Percentiles rank a stretch among this genome's conserved stretches.
phyloP scores from a whole-genome alignment of 1,140 invertebrate species.

The Eumeta japonica region DNA sequence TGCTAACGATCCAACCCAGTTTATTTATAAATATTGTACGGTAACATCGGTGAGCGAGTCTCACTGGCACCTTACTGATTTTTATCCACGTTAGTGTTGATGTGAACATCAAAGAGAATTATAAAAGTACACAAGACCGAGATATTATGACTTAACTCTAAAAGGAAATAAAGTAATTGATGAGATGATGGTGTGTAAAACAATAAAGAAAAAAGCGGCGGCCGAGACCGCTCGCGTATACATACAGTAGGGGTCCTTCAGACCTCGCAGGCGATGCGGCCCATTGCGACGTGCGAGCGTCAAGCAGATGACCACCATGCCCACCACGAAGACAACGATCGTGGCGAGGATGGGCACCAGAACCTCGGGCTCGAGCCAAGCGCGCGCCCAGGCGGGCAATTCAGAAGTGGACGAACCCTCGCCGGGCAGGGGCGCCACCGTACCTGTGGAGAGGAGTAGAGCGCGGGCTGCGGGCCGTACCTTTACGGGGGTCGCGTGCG shows the following conservation, averaged over 20 bases:
- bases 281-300: constrained; percentile 75
- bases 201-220: constrained; percentile 41
- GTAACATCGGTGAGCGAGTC: too few species aligned
- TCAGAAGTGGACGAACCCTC: constrained; percentile 59
- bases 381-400: constrained; percentile 76
- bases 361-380: constrained; percentile 84
- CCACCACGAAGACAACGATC: constrained; percentile 82
- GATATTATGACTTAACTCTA: neutral
- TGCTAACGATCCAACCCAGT: too few species aligned
- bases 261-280: constrained; percentile 79
- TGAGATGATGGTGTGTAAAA: constrained; percentile 22
- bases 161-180: constrained; percentile 4
- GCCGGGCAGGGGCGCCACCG: constrained; percentile 73
- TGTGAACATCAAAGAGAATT: too few species aligned
- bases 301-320: constrained; percentile 85
- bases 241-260: constrained; percentile 66
- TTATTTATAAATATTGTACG: too few species aligned
- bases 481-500: constrained; percentile 79
- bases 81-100: too few species aligned
- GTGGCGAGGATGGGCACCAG: constrained; percentile 82
- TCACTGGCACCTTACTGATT: too few species aligned
- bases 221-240: constrained; percentile 56
- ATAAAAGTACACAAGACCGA: neutral
- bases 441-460: too few species aligned
- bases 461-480: too few species aligned